Evolutionary conservation across 2,888 invertebrate species (phyloP), one percentile per base, ranked within the genome.

Genomic region (Acronicta aceris): DNA sequence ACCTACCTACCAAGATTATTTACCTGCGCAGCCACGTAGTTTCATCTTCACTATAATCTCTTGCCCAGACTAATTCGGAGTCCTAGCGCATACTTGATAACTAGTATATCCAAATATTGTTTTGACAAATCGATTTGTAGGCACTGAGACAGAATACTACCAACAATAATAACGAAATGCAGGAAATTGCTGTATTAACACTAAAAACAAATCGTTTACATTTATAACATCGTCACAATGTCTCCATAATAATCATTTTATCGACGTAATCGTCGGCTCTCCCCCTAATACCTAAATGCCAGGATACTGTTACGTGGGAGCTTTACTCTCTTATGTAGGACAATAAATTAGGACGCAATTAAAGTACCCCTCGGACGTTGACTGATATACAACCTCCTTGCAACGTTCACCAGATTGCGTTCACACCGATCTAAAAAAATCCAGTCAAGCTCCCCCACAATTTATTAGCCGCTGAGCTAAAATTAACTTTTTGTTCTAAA

Each of bases 341-440:
- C 78, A 82, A 91, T 89, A 90, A 92, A 91, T 92, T 89, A 86
- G 81, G 82, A 73, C 79, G 85, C 90, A 92, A 93, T 93, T 92
- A 92, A 93, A 93, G 84, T 87, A 80, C 81, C 86, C 79, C 85
- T 81, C 78, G 82, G 92, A 93, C 93, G 81, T 87, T 93, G 93
- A 93, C 90, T 92, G 92, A 93, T 93, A 91, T 93, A 93, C 86
- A 86, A 82, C 88, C 89, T 88, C 79, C 80, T 86, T 85, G 84
- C 86, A 86, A 74, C 81, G 81, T 74, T 81, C 78, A 76, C 79
- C 69, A 84, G 82, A 85, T 88, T 86, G 81, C 82, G 80, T 81
- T 78, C 72, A 78, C 75, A 78, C 74, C 79, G 80, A 81, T 81
- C 81, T 79, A 82, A 86, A 89, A 85, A 91, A 92, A 89, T 86